These are phyloP conservation scores for Cetonia aurata DNA, from an alignment of 2,888 invertebrate species.

Conservation along the genomic window DNA sequence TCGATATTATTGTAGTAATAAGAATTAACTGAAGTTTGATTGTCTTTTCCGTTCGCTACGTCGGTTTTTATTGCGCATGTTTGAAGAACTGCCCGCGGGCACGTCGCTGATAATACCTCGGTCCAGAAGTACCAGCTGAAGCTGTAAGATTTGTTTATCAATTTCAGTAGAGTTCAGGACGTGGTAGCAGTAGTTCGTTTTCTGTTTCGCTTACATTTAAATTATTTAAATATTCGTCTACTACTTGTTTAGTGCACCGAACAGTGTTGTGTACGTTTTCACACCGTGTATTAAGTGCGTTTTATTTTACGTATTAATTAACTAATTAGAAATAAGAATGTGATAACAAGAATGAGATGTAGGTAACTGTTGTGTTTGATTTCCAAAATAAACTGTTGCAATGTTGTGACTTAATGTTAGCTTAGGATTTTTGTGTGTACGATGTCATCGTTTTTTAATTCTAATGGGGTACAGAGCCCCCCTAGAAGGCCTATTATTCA, in stretches of 20 bases:
- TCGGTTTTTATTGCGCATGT: slow-evolving; percentile 27
- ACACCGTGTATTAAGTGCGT: not conserved
- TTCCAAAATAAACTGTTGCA: slow-evolving; percentile 13
- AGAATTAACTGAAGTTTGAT: slow-evolving; percentile 19
- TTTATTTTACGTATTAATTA: not conserved
- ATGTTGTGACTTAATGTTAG: slow-evolving; percentile 38
- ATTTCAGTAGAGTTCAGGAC: slow-evolving; percentile 47
- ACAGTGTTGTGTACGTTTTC: slow-evolving; percentile 3
- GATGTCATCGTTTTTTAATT: slow-evolving; percentile 58
- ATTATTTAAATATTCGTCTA: slow-evolving; percentile 31
- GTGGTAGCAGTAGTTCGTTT: slow-evolving; percentile 38
- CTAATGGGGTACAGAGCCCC: slow-evolving; percentile 56
- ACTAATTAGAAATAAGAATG: slow-evolving; percentile 8
- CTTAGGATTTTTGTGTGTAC: slow-evolving; percentile 17
- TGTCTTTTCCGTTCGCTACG: slow-evolving; percentile 28
- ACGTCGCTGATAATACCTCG: slow-evolving; percentile 42
- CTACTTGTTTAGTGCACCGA: not conserved
- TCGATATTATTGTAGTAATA: slow-evolving; percentile 16
- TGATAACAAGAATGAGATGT: slow-evolving; percentile 28
- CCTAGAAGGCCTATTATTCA: slow-evolving; percentile 59
- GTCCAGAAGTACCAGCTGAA: slow-evolving; percentile 45
- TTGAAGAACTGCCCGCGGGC: slow-evolving; percentile 34
- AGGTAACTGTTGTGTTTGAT: slow-evolving; percentile 1
- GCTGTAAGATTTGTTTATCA: slow-evolving; percentile 48
- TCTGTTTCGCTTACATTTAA: slow-evolving; percentile 25